Evolutionary conservation across 1,140 invertebrate genomes (phyloP).

Genomic region (Eueides isabella): DNA sequence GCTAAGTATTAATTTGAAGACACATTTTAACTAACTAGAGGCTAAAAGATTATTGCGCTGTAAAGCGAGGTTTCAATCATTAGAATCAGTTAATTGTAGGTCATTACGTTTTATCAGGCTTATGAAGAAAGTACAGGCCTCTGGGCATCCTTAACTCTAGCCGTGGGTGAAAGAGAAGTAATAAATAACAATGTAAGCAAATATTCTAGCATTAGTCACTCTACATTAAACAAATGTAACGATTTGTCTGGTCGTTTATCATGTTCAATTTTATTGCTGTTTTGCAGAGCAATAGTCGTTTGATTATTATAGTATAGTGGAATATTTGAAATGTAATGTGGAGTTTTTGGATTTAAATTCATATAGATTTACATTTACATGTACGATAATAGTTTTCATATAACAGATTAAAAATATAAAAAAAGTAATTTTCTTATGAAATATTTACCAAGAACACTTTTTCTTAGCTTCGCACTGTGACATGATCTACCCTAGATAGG

Average conservation of each 20-base stretch:
- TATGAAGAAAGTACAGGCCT: conserved; percentile 23
- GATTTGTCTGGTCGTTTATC: conserved; percentile 14
- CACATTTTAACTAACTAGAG: conserved; percentile 31
- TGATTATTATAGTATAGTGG: not conserved
- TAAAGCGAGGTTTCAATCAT: conserved; percentile 33
- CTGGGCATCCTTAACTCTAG: conserved; percentile 12
- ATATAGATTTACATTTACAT: not conserved
- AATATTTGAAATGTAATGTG: not conserved
- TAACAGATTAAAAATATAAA: no score
- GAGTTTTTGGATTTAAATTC: not conserved
- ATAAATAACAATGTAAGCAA: conserved; percentile 28
- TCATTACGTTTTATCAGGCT: conserved; percentile 31
- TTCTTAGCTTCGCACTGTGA: no score
- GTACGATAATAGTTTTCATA: no score
- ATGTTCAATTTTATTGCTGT: not conserved
- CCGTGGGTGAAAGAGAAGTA: conserved; percentile 15
- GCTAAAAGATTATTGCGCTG: conserved; percentile 22
- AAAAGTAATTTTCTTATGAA: no score
- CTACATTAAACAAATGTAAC: conserved; percentile 18
- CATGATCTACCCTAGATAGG: no score
- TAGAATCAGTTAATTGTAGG: conserved; percentile 30
- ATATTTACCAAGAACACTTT: no score
- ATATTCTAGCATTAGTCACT: conserved; percentile 25
- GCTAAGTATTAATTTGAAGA: conserved; percentile 29
- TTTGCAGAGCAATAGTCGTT: not conserved